Percentiles rank a stretch among this genome's conserved stretches.
phyloP scores from a whole-genome alignment of 2,888 invertebrate genomes.

The Ashinkailepas kermadecensis region DNA sequence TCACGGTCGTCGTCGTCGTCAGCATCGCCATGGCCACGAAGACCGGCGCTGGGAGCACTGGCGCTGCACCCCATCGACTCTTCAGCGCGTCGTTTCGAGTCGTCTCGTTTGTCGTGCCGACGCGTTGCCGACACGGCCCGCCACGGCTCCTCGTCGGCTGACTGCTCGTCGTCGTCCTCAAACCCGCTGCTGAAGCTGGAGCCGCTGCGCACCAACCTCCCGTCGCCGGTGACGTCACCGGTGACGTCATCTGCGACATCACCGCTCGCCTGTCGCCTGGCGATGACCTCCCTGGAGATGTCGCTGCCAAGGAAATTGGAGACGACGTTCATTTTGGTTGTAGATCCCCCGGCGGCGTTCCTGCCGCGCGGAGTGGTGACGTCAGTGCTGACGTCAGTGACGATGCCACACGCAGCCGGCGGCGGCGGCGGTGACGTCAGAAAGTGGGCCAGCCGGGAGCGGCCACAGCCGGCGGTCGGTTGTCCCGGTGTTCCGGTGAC shows the following conservation, averaged over 20 bases:
- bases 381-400: not conserved
- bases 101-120: too few species aligned
- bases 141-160: not conserved
- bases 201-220: not conserved
- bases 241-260: not conserved
- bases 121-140: too few species aligned
- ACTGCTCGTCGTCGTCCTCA: not conserved
- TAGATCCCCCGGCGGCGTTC: not conserved
- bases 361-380: not conserved
- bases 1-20: not conserved
- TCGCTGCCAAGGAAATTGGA: too few species aligned
- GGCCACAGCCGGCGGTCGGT: not conserved
- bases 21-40: not conserved
- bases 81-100: not conserved
- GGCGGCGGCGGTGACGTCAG: not conserved
- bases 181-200: slow-evolving; percentile 8
- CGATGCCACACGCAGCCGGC: not conserved
- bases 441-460: not conserved
- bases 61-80: not conserved
- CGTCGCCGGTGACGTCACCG: not conserved
- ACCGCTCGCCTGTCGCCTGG: not conserved
- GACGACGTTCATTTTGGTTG: too few species aligned
- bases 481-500: not conserved
- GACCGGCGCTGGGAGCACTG: not conserved
- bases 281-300: too few species aligned